Base-by-base conservation (phyloP, 2,797 vertebrate species). In the Enteromius fasciolatus region DNA sequence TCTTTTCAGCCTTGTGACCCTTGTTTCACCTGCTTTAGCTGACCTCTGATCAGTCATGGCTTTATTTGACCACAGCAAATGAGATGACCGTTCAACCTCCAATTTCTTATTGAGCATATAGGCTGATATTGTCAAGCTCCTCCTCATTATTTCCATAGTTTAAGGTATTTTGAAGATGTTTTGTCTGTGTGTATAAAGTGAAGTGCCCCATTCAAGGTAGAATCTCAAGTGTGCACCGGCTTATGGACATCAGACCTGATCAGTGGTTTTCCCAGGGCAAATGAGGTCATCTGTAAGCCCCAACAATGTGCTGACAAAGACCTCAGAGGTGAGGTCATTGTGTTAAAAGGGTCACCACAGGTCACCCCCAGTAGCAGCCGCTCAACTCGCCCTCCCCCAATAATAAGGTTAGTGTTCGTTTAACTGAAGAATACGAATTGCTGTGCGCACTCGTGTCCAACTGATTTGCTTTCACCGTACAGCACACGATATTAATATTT, bases 1-100 rank as follows among this genome's bases (percentile, higher is more conserved):
- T 88, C 83, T 89, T 76, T 78, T 84, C 88, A 88, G 83, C 82
- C 91, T 87, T 80, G 88, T 93, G 91, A 93, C 92, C 93, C 86
- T 57, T 81, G 66, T 61, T 54, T 89, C 90, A 92, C 90, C 90
- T 89, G 87, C 88, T 88, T 78, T 88, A 73, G 39, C 61, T 84
- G 88, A 91, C 89, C 89, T 88, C 70, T 85, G 87, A 92, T 93
- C 90, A 91, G 84, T 92, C 90, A 89, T 39, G 81, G 36, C 87
- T 86, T 89, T 88, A 85, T 84, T 69, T 66, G 46, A 82, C 23
- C 31, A 67, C 46, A 54, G 33, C 23, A 76, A 57, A 33, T 69
- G 31, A 31, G 25, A 67, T 67, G 72, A 23, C 7, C 2, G 31
- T 15, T 3, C 9, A 72, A 39, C 0, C 6, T 67, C 57, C 44